Conservation (phyloP, 2,797 vertebrate species). For the Melanotaenia maccullochi region DNA sequence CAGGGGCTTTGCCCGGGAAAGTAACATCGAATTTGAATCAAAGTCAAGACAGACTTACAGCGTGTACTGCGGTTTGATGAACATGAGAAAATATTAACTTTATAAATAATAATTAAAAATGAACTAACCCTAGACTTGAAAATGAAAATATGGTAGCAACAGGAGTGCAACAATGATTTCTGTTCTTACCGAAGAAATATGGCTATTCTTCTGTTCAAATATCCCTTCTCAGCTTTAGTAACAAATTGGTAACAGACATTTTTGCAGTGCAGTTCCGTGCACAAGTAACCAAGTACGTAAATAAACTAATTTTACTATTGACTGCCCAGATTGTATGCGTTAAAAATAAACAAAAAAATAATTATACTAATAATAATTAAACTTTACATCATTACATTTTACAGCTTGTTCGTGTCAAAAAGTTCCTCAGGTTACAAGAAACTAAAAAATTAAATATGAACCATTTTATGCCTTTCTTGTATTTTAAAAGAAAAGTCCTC, state of each 20-base stretch:
- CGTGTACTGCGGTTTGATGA: background rate
- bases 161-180: no score
- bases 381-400: background rate
- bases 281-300: background rate
- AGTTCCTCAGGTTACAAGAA: background rate
- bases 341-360: background rate
- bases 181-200: no score
- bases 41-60: conserved; percentile 30
- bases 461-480: no score
- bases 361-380: no score
- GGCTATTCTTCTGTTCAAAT: background rate
- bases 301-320: no score
- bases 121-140: no score
- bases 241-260: background rate
- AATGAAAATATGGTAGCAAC: no score
- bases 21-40: conserved; percentile 66
- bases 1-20: conserved; percentile 84
- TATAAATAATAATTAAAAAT: background rate
- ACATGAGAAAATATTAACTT: background rate
- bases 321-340: no score
- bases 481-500: no score
- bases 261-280: background rate
- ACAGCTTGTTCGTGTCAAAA: background rate
- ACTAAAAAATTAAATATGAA: background rate
- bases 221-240: background rate